phyloP scores from a whole-genome alignment of 2,113 vertebrate species.

The Fregetta grallaria region DNA sequence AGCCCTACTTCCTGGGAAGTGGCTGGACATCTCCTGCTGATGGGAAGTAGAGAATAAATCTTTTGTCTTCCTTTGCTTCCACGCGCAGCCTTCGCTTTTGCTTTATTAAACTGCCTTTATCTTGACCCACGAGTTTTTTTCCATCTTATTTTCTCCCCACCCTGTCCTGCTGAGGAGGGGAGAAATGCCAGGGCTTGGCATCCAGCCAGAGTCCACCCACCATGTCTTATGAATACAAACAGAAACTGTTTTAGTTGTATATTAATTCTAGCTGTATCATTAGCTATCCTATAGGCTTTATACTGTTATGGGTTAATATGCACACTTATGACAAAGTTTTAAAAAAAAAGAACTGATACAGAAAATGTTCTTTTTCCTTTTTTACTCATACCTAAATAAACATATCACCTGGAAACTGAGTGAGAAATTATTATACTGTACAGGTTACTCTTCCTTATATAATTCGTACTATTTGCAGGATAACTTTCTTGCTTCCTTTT shows the following conservation, averaged over 20 bases:
- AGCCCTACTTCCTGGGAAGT: not conserved
- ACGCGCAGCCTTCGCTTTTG: accelerated
- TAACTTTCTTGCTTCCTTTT: not conserved
- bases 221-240: not conserved
- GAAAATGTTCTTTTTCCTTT: not conserved
- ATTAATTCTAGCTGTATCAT: not conserved
- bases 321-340: not conserved
- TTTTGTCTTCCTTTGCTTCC: not conserved
- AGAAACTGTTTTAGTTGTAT: not conserved
- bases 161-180: not conserved
- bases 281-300: not conserved
- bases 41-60: not conserved
- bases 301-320: not conserved
- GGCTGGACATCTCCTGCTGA: not conserved
- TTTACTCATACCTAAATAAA: not conserved
- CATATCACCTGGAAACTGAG: not conserved
- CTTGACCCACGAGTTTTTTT: not conserved
- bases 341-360: not conserved
- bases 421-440: not conserved
- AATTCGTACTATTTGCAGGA: not conserved
- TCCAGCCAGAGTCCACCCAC: not conserved
- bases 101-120: not conserved
- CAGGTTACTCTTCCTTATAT: not conserved
- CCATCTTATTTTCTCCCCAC: not conserved
- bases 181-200: not conserved